Conservation (phyloP, 2,797 vertebrate genomes). For the Neomorphus geoffroyi region DNA sequence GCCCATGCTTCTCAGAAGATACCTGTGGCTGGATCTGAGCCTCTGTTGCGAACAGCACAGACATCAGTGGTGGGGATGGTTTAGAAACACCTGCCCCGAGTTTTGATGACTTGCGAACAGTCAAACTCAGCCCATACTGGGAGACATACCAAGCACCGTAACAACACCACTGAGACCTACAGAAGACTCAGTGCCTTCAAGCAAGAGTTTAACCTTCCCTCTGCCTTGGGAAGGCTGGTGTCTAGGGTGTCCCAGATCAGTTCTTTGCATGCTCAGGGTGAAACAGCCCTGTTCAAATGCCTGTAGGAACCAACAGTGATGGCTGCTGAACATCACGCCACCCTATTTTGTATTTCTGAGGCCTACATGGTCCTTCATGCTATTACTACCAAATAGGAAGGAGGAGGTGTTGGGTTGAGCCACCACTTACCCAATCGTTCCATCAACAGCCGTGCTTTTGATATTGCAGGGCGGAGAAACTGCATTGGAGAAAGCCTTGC, state of each 20-base stretch:
- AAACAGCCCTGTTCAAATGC: not conserved
- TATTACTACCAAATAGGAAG: not conserved
- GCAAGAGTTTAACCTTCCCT: not conserved
- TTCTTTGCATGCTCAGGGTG: not conserved
- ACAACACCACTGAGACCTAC: not conserved
- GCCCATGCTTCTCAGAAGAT: not conserved
- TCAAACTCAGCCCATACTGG: not conserved
- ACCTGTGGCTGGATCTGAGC: not conserved
- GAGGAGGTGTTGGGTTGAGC: not conserved
- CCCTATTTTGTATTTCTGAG: not conserved
- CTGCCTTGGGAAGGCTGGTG: not conserved
- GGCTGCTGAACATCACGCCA: not conserved
- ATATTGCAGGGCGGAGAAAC: conserved; percentile 53
- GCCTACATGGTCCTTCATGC: not conserved
- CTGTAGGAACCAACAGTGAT: not conserved
- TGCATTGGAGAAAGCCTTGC: conserved; percentile 73
- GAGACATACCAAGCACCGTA: not conserved
- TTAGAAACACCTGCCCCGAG: not conserved
- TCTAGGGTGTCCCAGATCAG: not conserved
- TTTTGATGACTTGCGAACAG: not conserved
- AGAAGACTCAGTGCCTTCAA: not conserved
- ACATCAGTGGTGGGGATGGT: not conserved
- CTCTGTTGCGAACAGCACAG: not conserved
- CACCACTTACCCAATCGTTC: not conserved
- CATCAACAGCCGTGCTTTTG: not conserved